Evolutionary conservation across 2,797 vertebrate genomes (phyloP), one percentile per base, ranked within the genome.

Genomic region (Dendrocincla tyrannina): DNA sequence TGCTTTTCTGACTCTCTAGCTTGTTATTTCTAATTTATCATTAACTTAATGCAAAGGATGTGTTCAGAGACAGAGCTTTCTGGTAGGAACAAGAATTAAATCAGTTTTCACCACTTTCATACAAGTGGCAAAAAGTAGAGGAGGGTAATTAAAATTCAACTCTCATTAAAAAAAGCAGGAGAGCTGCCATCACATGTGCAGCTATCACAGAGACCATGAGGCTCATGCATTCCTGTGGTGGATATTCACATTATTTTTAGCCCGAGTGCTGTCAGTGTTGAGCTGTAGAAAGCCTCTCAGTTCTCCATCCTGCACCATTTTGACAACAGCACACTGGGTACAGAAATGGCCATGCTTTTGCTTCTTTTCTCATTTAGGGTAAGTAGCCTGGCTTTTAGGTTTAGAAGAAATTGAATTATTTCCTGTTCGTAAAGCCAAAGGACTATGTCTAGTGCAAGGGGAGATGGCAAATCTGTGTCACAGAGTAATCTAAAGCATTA

Each of bases 171-270:
- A 63, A 62, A 78, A 80, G 37, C 50, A 69, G 67, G 52, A 88
- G 63, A 90, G 46, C 33, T 93, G 66, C 33, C 52, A 58, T 69
- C 32, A 33, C 15, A 19, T 41, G 52, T 53, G 69, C 70, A 93
- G 59, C 11, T 10, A 33, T 59, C 39, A 42, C 77, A 44, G 67
- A 2, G 1, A 86, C 82, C 49, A 28, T 25, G 60, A 85, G 78
- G n/a, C 58, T 79, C 62, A 11, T 73, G 52, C 55, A 33, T 91
- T 94, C 56, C 92, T 91, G 0, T 55, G 56, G 70, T 85, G 85
- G 37, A 60, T 80, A 87, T 73, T 93, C 66, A 64, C 33, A 42
- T 64, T 89, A 91, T 79, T 95, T 97, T 97, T 93, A 95, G 80
- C 72, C 46, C 89, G 49, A 88, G 23, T 85, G 88, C 78, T 83